Evolutionary conservation across 2,113 vertebrate genomes (phyloP).

Genomic region (Carassius auratus): DNA sequence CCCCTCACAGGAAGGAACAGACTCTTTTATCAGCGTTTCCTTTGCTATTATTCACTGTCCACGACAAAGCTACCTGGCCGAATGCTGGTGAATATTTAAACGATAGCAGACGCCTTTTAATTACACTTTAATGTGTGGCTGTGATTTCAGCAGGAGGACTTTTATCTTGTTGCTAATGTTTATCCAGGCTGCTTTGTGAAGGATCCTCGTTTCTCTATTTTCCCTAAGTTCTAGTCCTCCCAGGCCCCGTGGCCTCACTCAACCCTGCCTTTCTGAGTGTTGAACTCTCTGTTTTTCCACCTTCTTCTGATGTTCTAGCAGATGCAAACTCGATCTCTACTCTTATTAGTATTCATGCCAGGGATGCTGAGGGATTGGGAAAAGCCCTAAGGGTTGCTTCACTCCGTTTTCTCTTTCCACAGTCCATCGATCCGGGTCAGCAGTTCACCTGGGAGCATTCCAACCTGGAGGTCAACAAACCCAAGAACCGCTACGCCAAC

Average conservation of each 20-base stretch:
- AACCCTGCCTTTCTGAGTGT: neutral
- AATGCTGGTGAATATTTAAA: slow-evolving; percentile 58
- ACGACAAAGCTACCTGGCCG: slow-evolving; percentile 50
- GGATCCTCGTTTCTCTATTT: neutral
- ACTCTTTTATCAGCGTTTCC: slow-evolving; percentile 66
- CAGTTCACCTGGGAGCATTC: slow-evolving; percentile 99
- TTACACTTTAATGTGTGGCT: slow-evolving; percentile 31
- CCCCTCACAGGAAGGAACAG: slow-evolving; percentile 23
- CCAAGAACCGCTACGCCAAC: slow-evolving; percentile 97
- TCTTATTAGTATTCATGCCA: slow-evolving; percentile 17
- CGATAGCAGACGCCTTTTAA: slow-evolving; percentile 54
- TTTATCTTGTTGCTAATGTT: neutral
- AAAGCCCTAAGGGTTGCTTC: slow-evolving; percentile 34
- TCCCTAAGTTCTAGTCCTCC: neutral
- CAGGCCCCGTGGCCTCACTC: neutral
- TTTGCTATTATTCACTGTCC: slow-evolving; percentile 59
- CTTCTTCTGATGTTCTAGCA: neutral
- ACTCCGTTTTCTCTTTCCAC: slow-evolving; percentile 35
- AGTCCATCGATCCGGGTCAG: slow-evolving; percentile 98
- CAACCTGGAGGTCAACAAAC: slow-evolving; percentile 98
- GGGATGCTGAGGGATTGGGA: slow-evolving; percentile 28
- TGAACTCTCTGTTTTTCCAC: slow-evolving; percentile 4
- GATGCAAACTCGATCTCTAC: neutral
- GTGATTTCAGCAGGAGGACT: neutral
- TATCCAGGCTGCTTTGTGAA: neutral